Base-by-base conservation (phyloP, 2,797 vertebrate genomes). In the Galago senegalensis region DNA sequence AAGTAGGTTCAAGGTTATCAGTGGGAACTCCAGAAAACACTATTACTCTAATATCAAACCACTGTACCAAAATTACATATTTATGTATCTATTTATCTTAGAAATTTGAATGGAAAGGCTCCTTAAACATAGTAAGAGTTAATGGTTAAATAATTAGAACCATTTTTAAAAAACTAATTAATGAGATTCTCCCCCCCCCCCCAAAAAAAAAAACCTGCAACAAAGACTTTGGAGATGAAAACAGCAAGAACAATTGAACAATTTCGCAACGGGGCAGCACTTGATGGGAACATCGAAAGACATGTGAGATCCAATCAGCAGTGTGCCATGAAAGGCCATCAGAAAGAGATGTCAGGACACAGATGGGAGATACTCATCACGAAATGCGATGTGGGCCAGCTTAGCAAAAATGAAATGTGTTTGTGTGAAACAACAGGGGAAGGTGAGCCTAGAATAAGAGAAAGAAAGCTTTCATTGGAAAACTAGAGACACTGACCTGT, bases 291-390 rank as follows among this genome's bases (percentile, higher is more conserved):
- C 84, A 11, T 75, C 1, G 3, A 2, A 27, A 60, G 16, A 87
- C n/a, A 73, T 75, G 84, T 65, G 69, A 96, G 76, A 92, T 37
- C 61, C 82, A 89, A 60, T 90, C 84, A 92, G 61, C 79, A 65
- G 16, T 3, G 67, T 87, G 84, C 93, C 73, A 25, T 82, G 87
- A 94, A 76, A 95, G 72, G n/a, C 65, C 69, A 31, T 96, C 76
- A 75, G 65, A 49, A 88, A 89, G 76, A 86, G 65, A 94, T 43
- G 5, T 73, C 80, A 91, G 58, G 73, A 89, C 34, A 56, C 5
- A 37, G 65, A 95, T 81, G 40, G 76, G 46, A 95, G 40, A 81
- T 21, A 46, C 34, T 46, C 53, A 5, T 79, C 60, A 61, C 53
- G 61, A 88, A 75, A n/a, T 29, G 53, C 5, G 37, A 60, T 58